Percentiles rank a stretch among this genome's conserved stretches.
Evolutionary conservation across 2,797 vertebrate genomes (phyloP).

Genomic region (Microctenopoma steveboyesi): DNA sequence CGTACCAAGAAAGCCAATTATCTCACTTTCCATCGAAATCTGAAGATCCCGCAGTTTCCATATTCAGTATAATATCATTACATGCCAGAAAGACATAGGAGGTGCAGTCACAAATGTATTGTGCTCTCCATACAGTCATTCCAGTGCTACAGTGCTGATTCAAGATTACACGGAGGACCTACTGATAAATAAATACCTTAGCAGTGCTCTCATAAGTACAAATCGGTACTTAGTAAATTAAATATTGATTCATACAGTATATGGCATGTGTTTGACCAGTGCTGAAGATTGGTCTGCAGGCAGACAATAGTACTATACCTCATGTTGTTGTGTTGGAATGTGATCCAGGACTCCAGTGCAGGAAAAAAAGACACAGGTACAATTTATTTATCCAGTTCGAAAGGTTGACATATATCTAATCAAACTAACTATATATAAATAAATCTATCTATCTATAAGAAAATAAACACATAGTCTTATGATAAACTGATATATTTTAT

Average conservation of each 20-base stretch:
- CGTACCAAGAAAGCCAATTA: constrained; percentile 47
- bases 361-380: background rate
- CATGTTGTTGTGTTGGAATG: constrained; percentile 60
- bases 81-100: constrained; percentile 25
- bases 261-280: constrained; percentile 47
- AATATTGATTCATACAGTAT: constrained; percentile 63
- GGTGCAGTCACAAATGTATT: constrained; percentile 21
- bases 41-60: constrained; percentile 39
- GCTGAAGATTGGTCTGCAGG: constrained; percentile 1
- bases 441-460: too few relatives aligned
- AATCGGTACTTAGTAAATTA: constrained; percentile 69
- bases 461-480: constrained; percentile 1
- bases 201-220: constrained; percentile 32
- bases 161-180: constrained; percentile 37
- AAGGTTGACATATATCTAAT: constrained; percentile 15
- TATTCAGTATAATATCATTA: constrained; percentile 48
- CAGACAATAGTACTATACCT: constrained; percentile 17
- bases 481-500: background rate
- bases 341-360: background rate
- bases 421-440: too few relatives aligned
- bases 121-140: background rate
- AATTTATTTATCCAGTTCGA: constrained; percentile 25
- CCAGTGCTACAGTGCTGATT: constrained; percentile 51
- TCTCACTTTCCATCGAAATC: constrained; percentile 48
- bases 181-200: constrained; percentile 51